Evolutionary conservation across 2,797 vertebrate genomes (phyloP), one percentile per base, ranked within the genome.

Genomic region (Todus mexicanus): DNA sequence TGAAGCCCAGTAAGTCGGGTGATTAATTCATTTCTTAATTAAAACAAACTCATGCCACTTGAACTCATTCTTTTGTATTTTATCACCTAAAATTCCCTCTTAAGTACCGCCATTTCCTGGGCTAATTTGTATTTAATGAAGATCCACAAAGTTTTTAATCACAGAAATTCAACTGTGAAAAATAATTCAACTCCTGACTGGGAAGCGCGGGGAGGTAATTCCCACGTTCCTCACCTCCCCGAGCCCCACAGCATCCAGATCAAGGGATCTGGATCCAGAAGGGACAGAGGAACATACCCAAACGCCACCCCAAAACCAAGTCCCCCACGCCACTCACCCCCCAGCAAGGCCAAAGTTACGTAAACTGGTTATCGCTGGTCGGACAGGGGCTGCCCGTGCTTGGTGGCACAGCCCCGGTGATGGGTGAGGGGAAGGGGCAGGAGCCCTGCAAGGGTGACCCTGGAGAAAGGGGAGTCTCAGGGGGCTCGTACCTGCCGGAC

Each of bases 401-500:
- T 0, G 1, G 13, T 1, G 9, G 57, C 0, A 15, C 53, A 47
- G 12, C 51, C 47, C 68, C 25, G 38, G 59, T n/a, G 29, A 38
- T 9, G 21, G 42, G 40, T 16, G 7, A 70, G 9, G 19, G 26
- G 43, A 77, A 68, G 7, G 63, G n/a, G 14, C 11, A 75, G 29
- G 21, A 79, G 43, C 12, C 20, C 5, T 1, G 42, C 26, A 56
- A 11, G 26, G 43, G 18, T 64, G 64, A 22, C 31, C 60, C 37
- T 1, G 15, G 48, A 11, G 51, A 16, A 4, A 64, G 5, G 31
- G 11, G 27, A 6, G 8, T 26, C 27, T 81, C 5, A 13, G n/a
- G 37, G 54, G 82, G 31, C 27, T 94, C 89, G 1, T 96, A 99
- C 99, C 99, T 98, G 99, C 99, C 89, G 99, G 99, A 96, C 99